These are phyloP conservation scores for Sebastes glaucus DNA, from an alignment of 2,797 vertebrate genomes.

Conservation along the genomic window DNA sequence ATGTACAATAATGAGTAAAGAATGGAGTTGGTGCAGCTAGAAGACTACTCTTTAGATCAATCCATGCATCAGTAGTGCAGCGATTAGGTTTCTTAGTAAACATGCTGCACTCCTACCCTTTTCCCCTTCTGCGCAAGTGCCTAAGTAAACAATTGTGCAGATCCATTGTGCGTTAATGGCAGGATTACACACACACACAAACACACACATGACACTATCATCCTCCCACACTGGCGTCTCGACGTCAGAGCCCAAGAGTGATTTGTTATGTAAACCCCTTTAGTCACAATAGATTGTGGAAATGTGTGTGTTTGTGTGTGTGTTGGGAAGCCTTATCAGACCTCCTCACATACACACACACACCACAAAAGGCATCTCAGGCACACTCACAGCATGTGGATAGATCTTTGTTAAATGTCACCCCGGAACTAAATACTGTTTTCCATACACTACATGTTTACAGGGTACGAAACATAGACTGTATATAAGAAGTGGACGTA, in stretches of 20 bases:
- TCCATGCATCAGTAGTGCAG: conserved; percentile 2
- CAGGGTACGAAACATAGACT: not conserved
- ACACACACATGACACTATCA: conserved; percentile 42
- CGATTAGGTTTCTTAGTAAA: conserved; percentile 67
- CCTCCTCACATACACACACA: conserved; percentile 7
- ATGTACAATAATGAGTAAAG: conserved; percentile 20
- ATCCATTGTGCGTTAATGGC: conserved; percentile 59
- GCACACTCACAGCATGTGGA: not conserved
- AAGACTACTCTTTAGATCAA: conserved; percentile 26
- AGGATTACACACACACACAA: conserved; percentile 19
- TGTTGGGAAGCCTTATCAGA: conserved; percentile 51
- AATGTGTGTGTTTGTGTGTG: not conserved
- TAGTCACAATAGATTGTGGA: conserved; percentile 32
- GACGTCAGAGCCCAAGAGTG: conserved; percentile 30
- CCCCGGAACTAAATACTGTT: not conserved
- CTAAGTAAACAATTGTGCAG: conserved; percentile 35
- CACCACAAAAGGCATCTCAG: not conserved
- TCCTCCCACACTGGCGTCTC: conserved; percentile 31
- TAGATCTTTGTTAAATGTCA: not conserved
- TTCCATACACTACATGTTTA: not conserved
- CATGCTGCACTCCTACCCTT: conserved; percentile 10
- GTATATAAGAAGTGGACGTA: too few species aligned
- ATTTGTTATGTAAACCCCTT: conserved; percentile 25
- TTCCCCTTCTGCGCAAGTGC: not conserved
- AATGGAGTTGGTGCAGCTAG: not conserved